Base-by-base conservation (phyloP, 2,888 invertebrate genomes). In the Xestia c-nigrum region DNA sequence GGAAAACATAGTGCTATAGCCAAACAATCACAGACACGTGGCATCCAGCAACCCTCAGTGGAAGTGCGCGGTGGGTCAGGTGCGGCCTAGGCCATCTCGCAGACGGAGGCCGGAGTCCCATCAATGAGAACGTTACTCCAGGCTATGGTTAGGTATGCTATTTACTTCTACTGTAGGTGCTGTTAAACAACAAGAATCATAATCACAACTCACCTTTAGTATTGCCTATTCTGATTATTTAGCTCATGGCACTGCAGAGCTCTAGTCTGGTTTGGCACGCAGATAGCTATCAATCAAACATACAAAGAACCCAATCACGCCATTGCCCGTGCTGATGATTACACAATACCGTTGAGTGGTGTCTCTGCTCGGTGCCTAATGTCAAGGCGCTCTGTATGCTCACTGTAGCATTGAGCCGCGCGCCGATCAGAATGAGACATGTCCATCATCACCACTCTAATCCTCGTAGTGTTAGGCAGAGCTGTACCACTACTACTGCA, bases 321-420 rank as follows among this genome's bases (percentile, higher is more conserved):
- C 64, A 68, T 52, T 59, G 67, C 24, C 55, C 66, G 73, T 61
- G 71, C 86, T 74, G 64, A 76, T 72, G 64, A 72, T 86, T 86
- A 76, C 80, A 81, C 77, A 86, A 87, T 71, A 74, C 78, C 73
- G 55, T 76, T 66, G 72, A 73, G 43, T 14, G n/a, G 72, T 72
- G 76, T 76, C 76, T 86, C 82, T 85, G 74, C 79, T 72, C 74
- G 76, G 83, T 81, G 74, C 78, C 65, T 86, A 85, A 85, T 86
- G 89, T 83, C 87, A 85, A 85, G 87, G 88, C 43, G 66, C 71
- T 59, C 46, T 72, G n/a, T 21, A 47, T 76, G 43, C 64, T 77
- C 76, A 74, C 61, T 71, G 24, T 52, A 43, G 52, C 74, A 46
- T 31, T 40, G 68, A 31, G 46, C 40, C 74, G 64, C 61, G 57